Percentiles rank a stretch among this genome's conserved stretches.
phyloP scores from a whole-genome alignment of 2,113 vertebrate genomes.

The Mus spicilegus region DNA sequence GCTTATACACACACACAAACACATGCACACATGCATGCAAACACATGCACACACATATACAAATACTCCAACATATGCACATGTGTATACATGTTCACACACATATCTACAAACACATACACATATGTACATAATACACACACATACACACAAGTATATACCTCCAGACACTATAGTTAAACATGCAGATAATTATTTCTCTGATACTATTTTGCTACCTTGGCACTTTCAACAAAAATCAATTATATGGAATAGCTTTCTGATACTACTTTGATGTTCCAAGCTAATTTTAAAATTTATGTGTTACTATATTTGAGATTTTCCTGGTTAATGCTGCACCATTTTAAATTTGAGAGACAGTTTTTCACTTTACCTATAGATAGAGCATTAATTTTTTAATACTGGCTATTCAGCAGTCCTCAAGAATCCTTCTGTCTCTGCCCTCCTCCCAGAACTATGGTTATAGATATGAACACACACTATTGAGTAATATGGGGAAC shows the following conservation, averaged over 20 bases:
- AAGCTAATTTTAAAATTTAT: conserved; percentile 19
- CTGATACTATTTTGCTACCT: conserved; percentile 5
- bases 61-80: neutral
- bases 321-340: neutral
- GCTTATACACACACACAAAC: neutral
- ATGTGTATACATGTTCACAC: neutral
- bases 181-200: conserved; percentile 3
- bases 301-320: neutral
- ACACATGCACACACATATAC: neutral
- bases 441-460: neutral
- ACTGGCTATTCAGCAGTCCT: too few species aligned
- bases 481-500: too few species aligned
- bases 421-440: neutral
- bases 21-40: neutral
- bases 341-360: neutral
- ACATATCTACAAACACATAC: neutral
- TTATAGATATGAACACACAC: neutral
- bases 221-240: conserved; percentile 24
- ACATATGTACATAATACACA: neutral
- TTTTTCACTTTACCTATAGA: neutral
- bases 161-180: neutral
- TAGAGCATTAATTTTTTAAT: neutral
- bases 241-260: conserved; percentile 36
- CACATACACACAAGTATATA: neutral
- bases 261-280: neutral